These are phyloP conservation scores for Myotis planiceps DNA, from an alignment of 2,797 vertebrate genomes.

Conservation along the genomic window DNA sequence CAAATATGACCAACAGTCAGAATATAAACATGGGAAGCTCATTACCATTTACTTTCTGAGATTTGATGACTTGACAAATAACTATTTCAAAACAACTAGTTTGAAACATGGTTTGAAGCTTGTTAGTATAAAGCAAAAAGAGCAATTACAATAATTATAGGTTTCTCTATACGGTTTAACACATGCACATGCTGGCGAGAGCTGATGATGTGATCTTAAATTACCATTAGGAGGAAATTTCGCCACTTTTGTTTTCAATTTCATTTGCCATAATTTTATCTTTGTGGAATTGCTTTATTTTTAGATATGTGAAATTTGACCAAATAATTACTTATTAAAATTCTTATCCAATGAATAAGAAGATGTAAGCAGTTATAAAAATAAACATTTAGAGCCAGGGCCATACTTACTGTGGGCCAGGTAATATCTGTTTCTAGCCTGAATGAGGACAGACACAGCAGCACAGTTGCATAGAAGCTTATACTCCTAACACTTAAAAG, in stretches of 20 bases:
- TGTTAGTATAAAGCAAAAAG: constrained; percentile 85
- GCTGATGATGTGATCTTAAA: constrained; percentile 80
- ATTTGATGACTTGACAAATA: constrained; percentile 86
- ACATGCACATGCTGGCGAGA: constrained; percentile 78
- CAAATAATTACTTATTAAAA: constrained; percentile 77
- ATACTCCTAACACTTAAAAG: constrained; percentile 26
- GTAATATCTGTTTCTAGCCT: not conserved
- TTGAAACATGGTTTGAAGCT: constrained; percentile 81
- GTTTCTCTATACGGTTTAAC: constrained; percentile 85
- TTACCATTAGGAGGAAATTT: constrained; percentile 83
- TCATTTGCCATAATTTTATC: constrained; percentile 75
- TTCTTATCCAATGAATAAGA: constrained; percentile 9
- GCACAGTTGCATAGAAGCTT: not conserved
- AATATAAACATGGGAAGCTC: constrained; percentile 79
- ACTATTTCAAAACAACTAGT: constrained; percentile 84
- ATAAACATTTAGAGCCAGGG: not conserved
- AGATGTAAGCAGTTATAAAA: constrained; percentile 23
- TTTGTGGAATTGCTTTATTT: constrained; percentile 58
- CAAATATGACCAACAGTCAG: constrained; percentile 74
- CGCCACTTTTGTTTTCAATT: constrained; percentile 82
- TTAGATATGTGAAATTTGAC: constrained; percentile 36
- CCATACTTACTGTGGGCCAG: not conserved
- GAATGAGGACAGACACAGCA: not conserved
- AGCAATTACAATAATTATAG: constrained; percentile 87
- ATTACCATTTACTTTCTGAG: constrained; percentile 80